Evolutionary conservation across 1,140 invertebrate genomes (phyloP), one percentile per base, ranked within the genome.

Genomic region (Cyclargus thomasi): DNA sequence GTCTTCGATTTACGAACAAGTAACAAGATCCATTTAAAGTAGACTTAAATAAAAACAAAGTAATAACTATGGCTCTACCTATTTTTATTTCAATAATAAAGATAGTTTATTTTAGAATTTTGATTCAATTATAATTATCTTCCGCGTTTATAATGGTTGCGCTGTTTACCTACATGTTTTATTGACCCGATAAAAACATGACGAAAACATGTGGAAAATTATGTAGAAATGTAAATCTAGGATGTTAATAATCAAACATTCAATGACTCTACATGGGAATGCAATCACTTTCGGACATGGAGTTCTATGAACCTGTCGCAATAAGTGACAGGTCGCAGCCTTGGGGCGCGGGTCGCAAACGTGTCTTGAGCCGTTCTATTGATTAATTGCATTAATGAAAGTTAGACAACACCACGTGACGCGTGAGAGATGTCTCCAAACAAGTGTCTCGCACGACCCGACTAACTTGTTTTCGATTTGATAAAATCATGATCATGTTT

Each of bases 291-390:
- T 59, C 55, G 55, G 3, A 21, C 55, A 20, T 47, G 20, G 20
- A 21, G 55, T 59, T 1, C n/a, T 20, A 59, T 59, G 17, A 59
- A 59, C 55, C 55, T 59, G 55, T 18, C 55, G 55, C 55, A 59
- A 59, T 17, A 21, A 59, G 55, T 21, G 18, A 59, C 55, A 21
- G 5, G 55, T 59, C 55, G 55, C 20, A 21, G 18, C 55, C 55
- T 59, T 21, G 55, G 55, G 17, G 17, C 55, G 18, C 18, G 55
- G 55, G 17, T 59, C 55, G 18, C 18, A 20, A 7, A 59, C 55
- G 55, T 59, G 55, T 59, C 18, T n/a, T 59, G 55, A 59, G 55
- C 17, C 20, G 18, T 59, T 20, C 55, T 59, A 7, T 59, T 59
- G 55, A 20, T 59, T 59, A 20, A 20, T 59, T 59, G 1, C 18